Percentiles rank a stretch among this genome's conserved stretches.
Conservation (phyloP, 1,140 invertebrate genomes). For the Pseudomyrmex pallidus region DNA sequence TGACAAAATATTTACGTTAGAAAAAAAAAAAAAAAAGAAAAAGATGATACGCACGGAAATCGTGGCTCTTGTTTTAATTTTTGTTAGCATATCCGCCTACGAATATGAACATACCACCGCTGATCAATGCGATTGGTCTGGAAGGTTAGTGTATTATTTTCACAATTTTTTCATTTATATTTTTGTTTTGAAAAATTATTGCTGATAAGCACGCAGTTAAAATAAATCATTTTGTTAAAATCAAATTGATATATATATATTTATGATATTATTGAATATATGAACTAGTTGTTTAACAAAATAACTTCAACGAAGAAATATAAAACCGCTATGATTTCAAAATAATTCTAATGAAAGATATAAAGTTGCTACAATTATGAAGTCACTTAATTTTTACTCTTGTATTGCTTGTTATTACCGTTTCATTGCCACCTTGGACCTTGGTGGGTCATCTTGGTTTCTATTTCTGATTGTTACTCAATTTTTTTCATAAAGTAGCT, state of each 20-base stretch:
- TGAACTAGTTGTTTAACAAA: too few species aligned
- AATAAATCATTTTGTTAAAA: too few species aligned
- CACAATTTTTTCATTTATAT: constrained; percentile 12
- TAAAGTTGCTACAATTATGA: too few species aligned
- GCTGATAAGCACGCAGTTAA: neutral
- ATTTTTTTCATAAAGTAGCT: neutral
- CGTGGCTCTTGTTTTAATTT: constrained; percentile 66
- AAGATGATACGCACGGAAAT: constrained; percentile 36
- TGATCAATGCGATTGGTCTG: constrained; percentile 84
- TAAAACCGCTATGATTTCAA: too few species aligned
- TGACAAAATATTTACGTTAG: neutral
- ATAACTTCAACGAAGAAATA: too few species aligned
- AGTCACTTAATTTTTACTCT: too few species aligned
- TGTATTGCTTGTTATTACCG: too few species aligned
- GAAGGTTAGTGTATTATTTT: constrained; percentile 79
- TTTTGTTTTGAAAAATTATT: neutral
- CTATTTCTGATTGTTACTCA: too few species aligned
- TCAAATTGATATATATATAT: neutral
- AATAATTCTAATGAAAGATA: too few species aligned
- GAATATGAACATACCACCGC: constrained; percentile 75
- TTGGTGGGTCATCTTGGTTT: too few species aligned
- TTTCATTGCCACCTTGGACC: too few species aligned
- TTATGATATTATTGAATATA: neutral
- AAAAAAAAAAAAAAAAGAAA: constrained; percentile 26
- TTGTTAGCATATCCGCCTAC: constrained; percentile 63